phyloP scores from a whole-genome alignment of 2,797 vertebrate species.

The Gymnoscopelus braueri region DNA sequence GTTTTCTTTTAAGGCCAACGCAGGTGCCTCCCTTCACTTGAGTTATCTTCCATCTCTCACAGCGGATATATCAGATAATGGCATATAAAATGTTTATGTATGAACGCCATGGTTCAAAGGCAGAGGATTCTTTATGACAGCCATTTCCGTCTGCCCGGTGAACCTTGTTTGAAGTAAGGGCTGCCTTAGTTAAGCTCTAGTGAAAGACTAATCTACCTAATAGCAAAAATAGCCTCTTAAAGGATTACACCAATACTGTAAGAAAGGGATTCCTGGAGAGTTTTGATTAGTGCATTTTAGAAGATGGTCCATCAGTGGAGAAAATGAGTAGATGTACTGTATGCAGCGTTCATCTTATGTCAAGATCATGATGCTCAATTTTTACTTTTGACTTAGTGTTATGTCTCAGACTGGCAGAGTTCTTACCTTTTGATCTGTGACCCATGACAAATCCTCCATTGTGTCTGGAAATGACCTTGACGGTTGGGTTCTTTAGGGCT shows the following conservation, averaged over 20 bases:
- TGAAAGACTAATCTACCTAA: background rate
- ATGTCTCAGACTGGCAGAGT: slow-evolving; percentile 22
- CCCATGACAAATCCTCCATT: slow-evolving; percentile 44
- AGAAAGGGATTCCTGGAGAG: background rate
- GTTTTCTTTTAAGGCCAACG: slow-evolving; percentile 69
- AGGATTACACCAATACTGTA: slow-evolving; percentile 2
- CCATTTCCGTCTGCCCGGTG: slow-evolving; percentile 49
- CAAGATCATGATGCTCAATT: slow-evolving; percentile 6
- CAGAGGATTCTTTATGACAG: slow-evolving; percentile 40
- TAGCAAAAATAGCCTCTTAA: background rate
- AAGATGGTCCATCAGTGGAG: background rate
- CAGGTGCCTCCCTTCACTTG: slow-evolving; percentile 68
- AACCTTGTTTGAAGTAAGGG: slow-evolving; percentile 44
- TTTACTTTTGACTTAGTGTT: slow-evolving; percentile 13
- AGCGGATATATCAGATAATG: slow-evolving; percentile 69
- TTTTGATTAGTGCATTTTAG: background rate
- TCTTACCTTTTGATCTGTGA: slow-evolving; percentile 60
- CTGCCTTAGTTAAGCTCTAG: slow-evolving; percentile 5
- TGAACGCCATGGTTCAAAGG: slow-evolving; percentile 64
- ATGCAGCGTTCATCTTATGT: slow-evolving; percentile 1
- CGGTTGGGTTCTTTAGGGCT: slow-evolving; percentile 24
- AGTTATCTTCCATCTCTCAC: slow-evolving; percentile 52
- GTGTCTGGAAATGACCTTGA: slow-evolving; percentile 34
- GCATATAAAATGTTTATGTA: slow-evolving; percentile 67
- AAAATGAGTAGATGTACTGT: too few relatives aligned